These are phyloP conservation scores for Sapajus apella DNA, from an alignment of 2,113 vertebrate genomes.

Conservation along the genomic window DNA sequence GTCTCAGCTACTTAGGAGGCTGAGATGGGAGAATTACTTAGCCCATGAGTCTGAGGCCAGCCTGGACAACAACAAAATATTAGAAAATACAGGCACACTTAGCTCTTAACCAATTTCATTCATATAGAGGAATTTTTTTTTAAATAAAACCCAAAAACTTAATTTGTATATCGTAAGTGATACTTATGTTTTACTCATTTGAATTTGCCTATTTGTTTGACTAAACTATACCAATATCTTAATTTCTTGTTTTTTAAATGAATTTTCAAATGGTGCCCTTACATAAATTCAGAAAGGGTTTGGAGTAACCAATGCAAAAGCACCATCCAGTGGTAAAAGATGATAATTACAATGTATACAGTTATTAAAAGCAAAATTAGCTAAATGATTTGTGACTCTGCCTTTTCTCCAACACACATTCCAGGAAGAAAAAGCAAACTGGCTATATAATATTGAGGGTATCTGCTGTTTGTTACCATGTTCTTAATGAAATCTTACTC, in stretches of 20 bases:
- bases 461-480: not conserved
- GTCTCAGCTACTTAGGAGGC: not conserved
- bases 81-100: not conserved
- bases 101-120: slow-evolving; percentile 28
- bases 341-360: slow-evolving; percentile 39
- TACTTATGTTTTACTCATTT: not conserved
- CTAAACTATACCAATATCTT: not conserved
- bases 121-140: not conserved
- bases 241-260: slow-evolving; percentile 14
- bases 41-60: no score
- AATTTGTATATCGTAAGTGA: not conserved
- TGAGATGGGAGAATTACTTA: no score
- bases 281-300: slow-evolving; percentile 19
- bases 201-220: not conserved
- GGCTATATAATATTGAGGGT: not conserved
- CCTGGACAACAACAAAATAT: not conserved
- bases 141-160: not conserved
- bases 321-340: slow-evolving; percentile 72
- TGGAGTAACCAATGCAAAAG: slow-evolving; percentile 47
- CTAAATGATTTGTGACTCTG: not conserved
- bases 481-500: not conserved
- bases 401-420: not conserved
- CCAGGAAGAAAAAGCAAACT: not conserved
- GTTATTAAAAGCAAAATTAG: not conserved
- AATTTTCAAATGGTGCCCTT: slow-evolving; percentile 41